Evolutionary conservation across 2,797 vertebrate species (phyloP).

Genomic region (Microchirus variegatus): DNA sequence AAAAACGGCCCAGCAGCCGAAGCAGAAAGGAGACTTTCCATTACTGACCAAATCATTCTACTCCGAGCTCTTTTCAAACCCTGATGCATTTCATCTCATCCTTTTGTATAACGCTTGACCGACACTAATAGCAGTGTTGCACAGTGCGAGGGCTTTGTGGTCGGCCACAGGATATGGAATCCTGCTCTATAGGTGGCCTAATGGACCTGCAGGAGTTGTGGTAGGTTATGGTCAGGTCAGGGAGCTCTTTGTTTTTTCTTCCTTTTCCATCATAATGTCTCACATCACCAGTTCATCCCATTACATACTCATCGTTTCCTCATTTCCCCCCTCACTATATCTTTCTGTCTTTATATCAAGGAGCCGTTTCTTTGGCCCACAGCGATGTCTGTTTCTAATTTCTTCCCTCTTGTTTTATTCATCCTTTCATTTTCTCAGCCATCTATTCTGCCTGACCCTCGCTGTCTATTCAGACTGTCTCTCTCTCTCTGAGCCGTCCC

Average conservation of each 20-base stretch:
- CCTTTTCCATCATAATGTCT: constrained; percentile 24
- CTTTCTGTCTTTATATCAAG: constrained; percentile 4
- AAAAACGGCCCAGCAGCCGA: constrained; percentile 32
- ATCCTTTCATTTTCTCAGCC: constrained; percentile 70
- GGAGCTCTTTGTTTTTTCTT: constrained; percentile 35
- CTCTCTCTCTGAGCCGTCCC: constrained; percentile 13
- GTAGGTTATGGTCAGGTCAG: constrained; percentile 42
- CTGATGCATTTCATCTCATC: constrained; percentile 48
- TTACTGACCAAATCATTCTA: constrained; percentile 33
- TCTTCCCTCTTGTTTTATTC: constrained; percentile 75
- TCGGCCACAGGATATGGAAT: constrained; percentile 61
- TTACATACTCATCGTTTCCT: constrained; percentile 21
- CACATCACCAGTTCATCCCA: constrained; percentile 22
- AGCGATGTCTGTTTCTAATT: constrained; percentile 67
- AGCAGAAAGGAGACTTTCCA: constrained; percentile 48
- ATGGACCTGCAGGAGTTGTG: constrained; percentile 52
- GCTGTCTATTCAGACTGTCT: constrained; percentile 33
- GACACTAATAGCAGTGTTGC: constrained; percentile 52
- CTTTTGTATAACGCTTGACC: constrained; percentile 48
- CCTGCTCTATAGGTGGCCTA: constrained; percentile 45
- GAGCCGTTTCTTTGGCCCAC: constrained; percentile 39
- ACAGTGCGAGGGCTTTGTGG: constrained; percentile 47
- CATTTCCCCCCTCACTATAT: constrained; percentile 22
- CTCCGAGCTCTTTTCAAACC: constrained; percentile 45
- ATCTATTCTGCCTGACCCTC: constrained; percentile 55